phyloP scores from a whole-genome alignment of 2,888 invertebrate species.

The Euplagia quadripunctaria region DNA sequence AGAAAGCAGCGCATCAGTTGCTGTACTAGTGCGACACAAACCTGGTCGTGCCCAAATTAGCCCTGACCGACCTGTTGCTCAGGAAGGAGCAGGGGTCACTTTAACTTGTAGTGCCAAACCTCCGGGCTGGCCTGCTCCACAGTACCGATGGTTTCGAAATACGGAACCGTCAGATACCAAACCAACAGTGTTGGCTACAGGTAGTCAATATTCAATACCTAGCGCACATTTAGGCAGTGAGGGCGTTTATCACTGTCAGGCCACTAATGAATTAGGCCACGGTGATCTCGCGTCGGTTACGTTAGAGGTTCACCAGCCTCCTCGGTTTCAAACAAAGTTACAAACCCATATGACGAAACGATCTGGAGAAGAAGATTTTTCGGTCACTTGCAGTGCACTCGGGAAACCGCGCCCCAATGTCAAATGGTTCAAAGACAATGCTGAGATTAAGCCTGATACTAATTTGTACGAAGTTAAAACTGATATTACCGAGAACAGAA shows the following conservation, averaged over 20 bases:
- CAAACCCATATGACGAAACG: conserved; percentile 94
- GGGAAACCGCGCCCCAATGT: conserved; percentile 95
- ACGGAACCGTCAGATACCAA: conserved; percentile 88
- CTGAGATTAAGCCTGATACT: conserved; percentile 92
- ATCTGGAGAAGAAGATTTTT: conserved; percentile 93
- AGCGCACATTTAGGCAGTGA: conserved; percentile 95
- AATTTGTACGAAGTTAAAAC: conserved; percentile 94
- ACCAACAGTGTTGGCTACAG: conserved; percentile 91
- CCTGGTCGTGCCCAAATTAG: conserved; percentile 94
- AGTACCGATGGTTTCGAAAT: conserved; percentile 96
- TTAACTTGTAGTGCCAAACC: conserved; percentile 95
- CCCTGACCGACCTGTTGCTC: conserved; percentile 94
- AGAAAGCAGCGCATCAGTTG: conserved; percentile 93
- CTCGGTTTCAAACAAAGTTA: conserved; percentile 93
- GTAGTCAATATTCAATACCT: conserved; percentile 94
- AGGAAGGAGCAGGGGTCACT: conserved; percentile 94
- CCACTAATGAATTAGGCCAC: conserved; percentile 95
- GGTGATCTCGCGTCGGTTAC: conserved; percentile 94
- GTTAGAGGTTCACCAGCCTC: conserved; percentile 95
- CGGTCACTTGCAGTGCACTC: conserved; percentile 94
- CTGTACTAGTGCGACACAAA: conserved; percentile 94
- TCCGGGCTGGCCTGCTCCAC: conserved; percentile 97
- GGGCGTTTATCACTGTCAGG: conserved; percentile 96
- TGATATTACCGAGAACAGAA: conserved; percentile 92
- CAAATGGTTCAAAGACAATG: conserved; percentile 95